Evolutionary conservation across 2,888 invertebrate genomes (phyloP).

Genomic region (Allygus modestus): DNA sequence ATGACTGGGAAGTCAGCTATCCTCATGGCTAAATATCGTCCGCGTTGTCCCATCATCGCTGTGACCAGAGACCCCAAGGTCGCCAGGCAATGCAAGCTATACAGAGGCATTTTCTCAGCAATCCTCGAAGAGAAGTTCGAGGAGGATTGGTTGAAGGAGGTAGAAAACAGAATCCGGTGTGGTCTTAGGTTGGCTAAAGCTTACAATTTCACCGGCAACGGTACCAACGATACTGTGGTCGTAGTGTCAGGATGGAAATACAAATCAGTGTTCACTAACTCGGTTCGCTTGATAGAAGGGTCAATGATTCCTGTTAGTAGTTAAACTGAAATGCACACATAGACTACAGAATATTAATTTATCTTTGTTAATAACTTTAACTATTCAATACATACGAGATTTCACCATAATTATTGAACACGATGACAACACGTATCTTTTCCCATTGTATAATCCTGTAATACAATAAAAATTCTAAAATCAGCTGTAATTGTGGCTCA

Average conservation of each 20-base stretch:
- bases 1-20: slow-evolving; percentile 92
- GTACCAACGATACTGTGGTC: slow-evolving; percentile 94
- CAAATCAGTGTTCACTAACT: slow-evolving; percentile 97
- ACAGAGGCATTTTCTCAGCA: slow-evolving; percentile 93
- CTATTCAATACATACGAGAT: no score
- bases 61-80: slow-evolving; percentile 91
- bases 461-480: no score
- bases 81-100: slow-evolving; percentile 95
- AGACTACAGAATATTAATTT: no score
- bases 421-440: no score
- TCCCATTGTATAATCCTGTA: no score
- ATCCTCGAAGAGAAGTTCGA: slow-evolving; percentile 79
- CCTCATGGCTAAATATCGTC: slow-evolving; percentile 94
- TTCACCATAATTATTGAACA: no score
- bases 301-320: no score
- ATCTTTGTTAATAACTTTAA: no score
- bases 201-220: no score
- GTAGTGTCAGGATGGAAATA: slow-evolving; percentile 98
- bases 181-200: slow-evolving; percentile 91
- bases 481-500: no score
- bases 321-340: no score
- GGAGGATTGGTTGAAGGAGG: slow-evolving; percentile 94
- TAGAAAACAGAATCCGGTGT: slow-evolving; percentile 90
- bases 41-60: slow-evolving; percentile 95
- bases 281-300: slow-evolving; percentile 83